These are phyloP conservation scores for Casuarius casuarius DNA, from an alignment of 2,113 vertebrate genomes.

Conservation along the genomic window DNA sequence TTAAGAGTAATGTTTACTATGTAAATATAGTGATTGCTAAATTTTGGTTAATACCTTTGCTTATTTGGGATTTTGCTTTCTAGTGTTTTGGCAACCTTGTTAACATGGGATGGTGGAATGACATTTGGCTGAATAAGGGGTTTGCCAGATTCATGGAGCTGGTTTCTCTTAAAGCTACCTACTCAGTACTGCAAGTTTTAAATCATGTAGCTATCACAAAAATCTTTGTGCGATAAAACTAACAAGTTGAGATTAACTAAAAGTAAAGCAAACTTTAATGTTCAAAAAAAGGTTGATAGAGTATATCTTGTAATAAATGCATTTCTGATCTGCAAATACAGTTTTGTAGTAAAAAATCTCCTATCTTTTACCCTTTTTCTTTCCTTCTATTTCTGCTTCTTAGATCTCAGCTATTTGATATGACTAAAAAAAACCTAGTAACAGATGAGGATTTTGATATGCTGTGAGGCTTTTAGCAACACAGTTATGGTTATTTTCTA, in stretches of 20 bases:
- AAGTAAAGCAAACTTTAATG: neutral
- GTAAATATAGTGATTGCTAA: neutral
- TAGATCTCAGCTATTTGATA: neutral
- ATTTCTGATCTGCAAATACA: neutral
- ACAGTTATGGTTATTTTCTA: neutral
- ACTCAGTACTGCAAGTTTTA: conserved; percentile 40
- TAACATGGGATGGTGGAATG: conserved; percentile 64
- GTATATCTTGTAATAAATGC: neutral
- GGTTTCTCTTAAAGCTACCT: conserved; percentile 18
- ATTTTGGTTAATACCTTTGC: neutral
- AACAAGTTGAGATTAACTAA: neutral
- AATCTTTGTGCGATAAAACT: neutral
- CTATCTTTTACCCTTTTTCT: neutral
- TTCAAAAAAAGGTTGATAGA: neutral
- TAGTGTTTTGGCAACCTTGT: conserved; percentile 68
- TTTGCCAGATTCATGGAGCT: conserved; percentile 59
- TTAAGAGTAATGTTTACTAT: neutral
- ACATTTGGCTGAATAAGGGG: conserved; percentile 59
- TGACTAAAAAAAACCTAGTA: neutral
- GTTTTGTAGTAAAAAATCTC: neutral
- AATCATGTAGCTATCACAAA: neutral
- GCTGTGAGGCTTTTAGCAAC: neutral
- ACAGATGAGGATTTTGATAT: neutral
- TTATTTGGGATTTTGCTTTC: neutral
- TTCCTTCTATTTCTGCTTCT: neutral